Percentiles rank a stretch among this genome's conserved stretches.
These are phyloP conservation scores for Meloidogyne exigua DNA, from an alignment of 1,140 invertebrate species.

Conservation along the genomic window DNA sequence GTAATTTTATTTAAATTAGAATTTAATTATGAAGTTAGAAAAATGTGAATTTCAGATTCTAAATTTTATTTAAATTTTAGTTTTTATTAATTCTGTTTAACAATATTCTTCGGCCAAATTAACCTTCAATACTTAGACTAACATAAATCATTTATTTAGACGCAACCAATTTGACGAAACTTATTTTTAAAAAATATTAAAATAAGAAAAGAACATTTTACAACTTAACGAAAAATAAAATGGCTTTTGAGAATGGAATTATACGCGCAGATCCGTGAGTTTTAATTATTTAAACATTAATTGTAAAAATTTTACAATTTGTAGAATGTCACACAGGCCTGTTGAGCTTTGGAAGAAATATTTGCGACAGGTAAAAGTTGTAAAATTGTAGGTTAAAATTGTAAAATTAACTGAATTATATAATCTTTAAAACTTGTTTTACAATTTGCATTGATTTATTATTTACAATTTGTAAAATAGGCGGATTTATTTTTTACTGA, in stretches of 20 bases:
- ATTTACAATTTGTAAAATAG: too few relatives aligned
- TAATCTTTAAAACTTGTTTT: background rate
- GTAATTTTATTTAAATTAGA: background rate
- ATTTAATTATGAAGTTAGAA: too few relatives aligned
- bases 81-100: background rate
- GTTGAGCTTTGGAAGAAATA: constrained; percentile 61
- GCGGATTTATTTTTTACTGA: too few relatives aligned
- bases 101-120: background rate
- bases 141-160: too few relatives aligned
- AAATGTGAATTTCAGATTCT: background rate
- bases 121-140: too few relatives aligned
- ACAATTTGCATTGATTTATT: background rate
- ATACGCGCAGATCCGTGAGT: constrained; percentile 53
- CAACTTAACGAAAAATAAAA: background rate
- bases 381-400: too few relatives aligned
- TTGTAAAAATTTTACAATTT: background rate
- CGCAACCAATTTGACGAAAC: background rate
- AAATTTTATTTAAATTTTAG: background rate
- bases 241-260: constrained; percentile 49
- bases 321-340: constrained; percentile 45
- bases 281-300: background rate
- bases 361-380: constrained; percentile 31
- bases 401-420: too few relatives aligned
- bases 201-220: background rate
- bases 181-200: background rate